Evolutionary conservation across 2,113 vertebrate species (phyloP).

Genomic region (Sapajus apella): DNA sequence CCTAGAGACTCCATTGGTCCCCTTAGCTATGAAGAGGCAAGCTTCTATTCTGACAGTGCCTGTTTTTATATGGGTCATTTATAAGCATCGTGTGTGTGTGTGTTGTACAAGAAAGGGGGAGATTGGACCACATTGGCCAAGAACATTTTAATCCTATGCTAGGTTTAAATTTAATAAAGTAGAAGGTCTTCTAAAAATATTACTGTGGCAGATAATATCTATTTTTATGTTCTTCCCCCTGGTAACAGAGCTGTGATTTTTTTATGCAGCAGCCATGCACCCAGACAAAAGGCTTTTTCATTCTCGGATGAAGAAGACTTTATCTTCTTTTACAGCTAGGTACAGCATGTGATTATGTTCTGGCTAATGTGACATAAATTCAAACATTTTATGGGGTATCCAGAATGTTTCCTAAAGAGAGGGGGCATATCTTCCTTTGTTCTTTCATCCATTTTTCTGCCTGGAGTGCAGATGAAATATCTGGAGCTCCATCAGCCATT

Average conservation of each 20-base stretch:
- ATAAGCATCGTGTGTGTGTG: not conserved
- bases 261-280: not conserved
- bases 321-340: not conserved
- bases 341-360: not conserved
- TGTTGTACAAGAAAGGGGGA: not conserved
- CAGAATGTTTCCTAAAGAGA: slow-evolving; percentile 9
- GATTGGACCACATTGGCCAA: not conserved
- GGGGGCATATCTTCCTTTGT: not conserved
- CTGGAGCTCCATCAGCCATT: not conserved
- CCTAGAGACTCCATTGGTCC: not conserved
- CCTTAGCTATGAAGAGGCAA: not conserved
- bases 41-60: not conserved
- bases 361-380: not conserved
- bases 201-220: not conserved
- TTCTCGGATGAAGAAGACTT: not conserved
- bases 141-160: not conserved
- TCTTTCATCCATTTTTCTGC: not conserved
- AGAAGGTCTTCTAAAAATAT: not conserved
- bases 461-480: not conserved
- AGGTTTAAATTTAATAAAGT: not conserved
- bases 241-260: not conserved
- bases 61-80: not conserved
- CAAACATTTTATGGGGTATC: not conserved
- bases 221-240: not conserved
- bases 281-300: not conserved